These are phyloP conservation scores for Gila orcuttii DNA, from an alignment of 2,113 vertebrate genomes.

Conservation along the genomic window DNA sequence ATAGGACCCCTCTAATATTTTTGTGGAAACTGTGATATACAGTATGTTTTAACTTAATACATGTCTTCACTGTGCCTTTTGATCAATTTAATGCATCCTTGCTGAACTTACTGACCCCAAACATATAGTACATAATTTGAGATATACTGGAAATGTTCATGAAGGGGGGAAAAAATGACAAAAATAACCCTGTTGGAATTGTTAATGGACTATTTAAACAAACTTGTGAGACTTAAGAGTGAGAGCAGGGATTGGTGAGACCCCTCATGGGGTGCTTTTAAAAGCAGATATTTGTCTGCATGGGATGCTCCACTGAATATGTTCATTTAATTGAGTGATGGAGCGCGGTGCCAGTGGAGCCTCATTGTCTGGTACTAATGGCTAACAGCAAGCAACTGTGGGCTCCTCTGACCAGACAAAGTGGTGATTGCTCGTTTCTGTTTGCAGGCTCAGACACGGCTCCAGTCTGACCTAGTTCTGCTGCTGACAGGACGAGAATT, in stretches of 20 bases:
- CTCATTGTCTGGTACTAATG: constrained; percentile 45
- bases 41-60: no score
- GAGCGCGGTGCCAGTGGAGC: constrained; percentile 15
- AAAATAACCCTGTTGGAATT: neutral
- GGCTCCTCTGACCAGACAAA: constrained; percentile 29
- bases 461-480: constrained; percentile 55
- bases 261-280: neutral
- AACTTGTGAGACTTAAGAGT: neutral
- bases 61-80: neutral
- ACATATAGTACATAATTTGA: no score
- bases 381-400: constrained; percentile 10
- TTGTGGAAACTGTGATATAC: no score
- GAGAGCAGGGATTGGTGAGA: neutral
- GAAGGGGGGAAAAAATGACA: no score
- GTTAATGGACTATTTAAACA: neutral
- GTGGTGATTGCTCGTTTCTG: constrained; percentile 32
- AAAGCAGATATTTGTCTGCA: constrained; percentile 27
- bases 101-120: no score
- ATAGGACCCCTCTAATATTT: no score
- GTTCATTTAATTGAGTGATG: constrained; percentile 38
- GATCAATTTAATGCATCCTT: neutral
- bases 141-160: no score
- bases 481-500: constrained; percentile 39
- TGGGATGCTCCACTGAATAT: constrained; percentile 21
- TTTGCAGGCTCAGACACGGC: constrained; percentile 45